These are phyloP conservation scores for Lucifuga dentata DNA, from an alignment of 2,113 vertebrate species.

Conservation along the genomic window DNA sequence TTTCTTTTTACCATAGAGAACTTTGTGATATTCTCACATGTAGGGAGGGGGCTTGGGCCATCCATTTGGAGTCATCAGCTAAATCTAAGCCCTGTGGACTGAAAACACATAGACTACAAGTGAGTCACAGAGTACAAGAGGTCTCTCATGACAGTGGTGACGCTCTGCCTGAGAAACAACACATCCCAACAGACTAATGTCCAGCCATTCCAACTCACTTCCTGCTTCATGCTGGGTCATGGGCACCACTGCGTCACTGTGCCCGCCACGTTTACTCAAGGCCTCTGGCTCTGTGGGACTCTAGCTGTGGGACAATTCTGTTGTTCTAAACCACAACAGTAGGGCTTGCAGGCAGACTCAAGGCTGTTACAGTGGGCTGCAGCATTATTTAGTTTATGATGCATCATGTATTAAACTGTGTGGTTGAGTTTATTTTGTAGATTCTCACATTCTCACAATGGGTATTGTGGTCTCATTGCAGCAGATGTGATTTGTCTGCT, in stretches of 20 bases:
- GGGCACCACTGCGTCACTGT: slow-evolving; percentile 69
- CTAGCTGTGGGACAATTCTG: slow-evolving; percentile 29
- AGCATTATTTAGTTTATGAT: slow-evolving; percentile 1
- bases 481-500: slow-evolving; percentile 53
- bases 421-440: slow-evolving; percentile 6
- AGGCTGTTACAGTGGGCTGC: not conserved
- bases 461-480: slow-evolving; percentile 38
- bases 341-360: not conserved
- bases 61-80: slow-evolving; percentile 70
- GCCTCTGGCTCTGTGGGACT: slow-evolving; percentile 44
- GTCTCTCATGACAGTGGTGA: slow-evolving; percentile 61
- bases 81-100: slow-evolving; percentile 52
- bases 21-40: slow-evolving; percentile 61
- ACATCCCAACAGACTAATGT: slow-evolving; percentile 68
- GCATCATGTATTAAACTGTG: slow-evolving; percentile 9
- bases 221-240: slow-evolving; percentile 62
- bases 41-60: slow-evolving; percentile 23
- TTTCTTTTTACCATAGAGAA: slow-evolving; percentile 53
- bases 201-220: slow-evolving; percentile 63
- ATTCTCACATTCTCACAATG: slow-evolving; percentile 53
- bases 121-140: slow-evolving; percentile 57
- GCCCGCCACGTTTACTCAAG: slow-evolving; percentile 1
- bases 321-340: slow-evolving; percentile 15
- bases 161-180: slow-evolving; percentile 71
- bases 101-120: slow-evolving; percentile 66